Percentiles rank a stretch among this genome's conserved stretches.
Evolutionary conservation across 2,888 invertebrate genomes (phyloP).

Genomic region (Sesia bembeciformis): DNA sequence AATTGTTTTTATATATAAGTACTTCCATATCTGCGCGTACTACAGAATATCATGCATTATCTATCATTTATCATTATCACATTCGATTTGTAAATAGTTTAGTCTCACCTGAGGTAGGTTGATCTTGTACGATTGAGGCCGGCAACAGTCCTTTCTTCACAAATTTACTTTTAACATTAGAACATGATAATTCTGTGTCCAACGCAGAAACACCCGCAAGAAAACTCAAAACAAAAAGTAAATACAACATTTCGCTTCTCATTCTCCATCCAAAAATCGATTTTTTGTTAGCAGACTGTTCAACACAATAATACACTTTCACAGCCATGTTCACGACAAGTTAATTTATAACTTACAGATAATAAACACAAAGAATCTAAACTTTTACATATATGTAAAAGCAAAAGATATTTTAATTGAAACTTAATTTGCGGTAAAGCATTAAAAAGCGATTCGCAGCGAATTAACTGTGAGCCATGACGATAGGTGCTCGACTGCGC

Average conservation of each 20-base stretch:
- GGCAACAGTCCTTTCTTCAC: conserved; percentile 67
- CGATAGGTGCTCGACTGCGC: conserved; percentile 57
- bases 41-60: too few species aligned
- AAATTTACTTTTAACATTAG: conserved; percentile 64
- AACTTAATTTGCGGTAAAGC: conserved; percentile 24
- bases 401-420: conserved; percentile 19
- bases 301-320: conserved; percentile 66
- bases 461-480: conserved; percentile 61
- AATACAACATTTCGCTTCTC: conserved; percentile 61
- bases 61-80: conserved; percentile 39
- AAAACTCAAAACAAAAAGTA: conserved; percentile 52
- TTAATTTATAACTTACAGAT: conserved; percentile 20
- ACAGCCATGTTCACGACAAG: conserved; percentile 55
- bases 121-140: conserved; percentile 59
- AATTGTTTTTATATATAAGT: too few species aligned
- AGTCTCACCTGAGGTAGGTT: conserved; percentile 70
- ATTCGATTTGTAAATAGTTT: conserved; percentile 25
- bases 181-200: conserved; percentile 61
- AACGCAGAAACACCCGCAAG: conserved; percentile 43
- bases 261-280: conserved; percentile 69
- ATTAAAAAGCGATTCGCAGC: conserved; percentile 31
- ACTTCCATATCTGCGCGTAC: too few species aligned
- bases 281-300: conserved; percentile 68
- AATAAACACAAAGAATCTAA: conserved; percentile 26
- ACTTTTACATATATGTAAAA: conserved; percentile 33